Conservation (phyloP, 1,140 invertebrate genomes). For the Listronotus bonariensis region DNA sequence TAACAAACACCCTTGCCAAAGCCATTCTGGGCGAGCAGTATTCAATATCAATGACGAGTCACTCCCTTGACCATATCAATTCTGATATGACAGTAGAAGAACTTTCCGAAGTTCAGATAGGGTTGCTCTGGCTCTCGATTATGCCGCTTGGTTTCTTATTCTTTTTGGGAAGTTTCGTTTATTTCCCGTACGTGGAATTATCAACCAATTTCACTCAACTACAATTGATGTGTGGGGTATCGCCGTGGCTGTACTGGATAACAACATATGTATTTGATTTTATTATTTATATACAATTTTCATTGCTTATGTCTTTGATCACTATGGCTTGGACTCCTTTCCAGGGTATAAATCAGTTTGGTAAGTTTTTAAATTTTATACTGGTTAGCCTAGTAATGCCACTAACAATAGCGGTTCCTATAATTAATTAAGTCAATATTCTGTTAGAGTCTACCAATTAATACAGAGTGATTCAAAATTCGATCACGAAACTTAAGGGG, state of each 20-base stretch:
- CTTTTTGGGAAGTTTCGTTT: conserved; percentile 55
- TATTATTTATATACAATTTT: conserved; percentile 35
- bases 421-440: no score
- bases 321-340: conserved; percentile 24
- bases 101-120: conserved; percentile 39
- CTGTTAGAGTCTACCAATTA: no score
- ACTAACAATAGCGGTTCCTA: no score
- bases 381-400: no score
- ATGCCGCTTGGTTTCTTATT: conserved; percentile 49
- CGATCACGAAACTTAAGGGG: no score
- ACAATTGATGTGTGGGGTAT: conserved; percentile 68
- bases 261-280: conserved; percentile 63
- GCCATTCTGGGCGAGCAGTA: conserved; percentile 53
- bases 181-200: conserved; percentile 59
- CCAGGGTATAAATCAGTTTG: conserved; percentile 26
- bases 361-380: conserved; percentile 41
- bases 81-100: conserved; percentile 25
- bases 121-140: conserved; percentile 47
- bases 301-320: conserved; percentile 10
- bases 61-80: conserved; percentile 59
- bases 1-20: conserved; percentile 63
- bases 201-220: conserved; percentile 65
- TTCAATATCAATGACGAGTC: conserved; percentile 65
- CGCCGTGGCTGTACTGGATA: conserved; percentile 63
- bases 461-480: no score